Conservation (phyloP, 1,140 invertebrate species). For the Ceratoteleas bidentatus region DNA sequence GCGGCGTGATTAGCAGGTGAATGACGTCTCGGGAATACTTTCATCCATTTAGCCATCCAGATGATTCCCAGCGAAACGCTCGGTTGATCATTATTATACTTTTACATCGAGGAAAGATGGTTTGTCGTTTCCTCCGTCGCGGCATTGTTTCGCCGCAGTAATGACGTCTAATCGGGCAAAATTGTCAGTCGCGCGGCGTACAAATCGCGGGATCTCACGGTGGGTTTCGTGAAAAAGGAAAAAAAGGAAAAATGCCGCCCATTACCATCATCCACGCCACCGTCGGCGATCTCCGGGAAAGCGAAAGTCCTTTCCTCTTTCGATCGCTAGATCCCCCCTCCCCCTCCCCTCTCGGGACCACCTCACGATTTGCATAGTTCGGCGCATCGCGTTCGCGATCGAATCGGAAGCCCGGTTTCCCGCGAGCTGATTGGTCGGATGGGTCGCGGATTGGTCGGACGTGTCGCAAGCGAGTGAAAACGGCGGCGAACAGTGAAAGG, state of each 20-base stretch:
- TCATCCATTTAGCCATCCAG: constrained; percentile 41
- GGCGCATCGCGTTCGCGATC: constrained; percentile 22
- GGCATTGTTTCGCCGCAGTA: constrained; percentile 36
- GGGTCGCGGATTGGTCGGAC: too few species aligned
- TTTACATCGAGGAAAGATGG: constrained; percentile 43
- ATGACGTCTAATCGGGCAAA: constrained; percentile 48
- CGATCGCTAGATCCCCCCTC: constrained; percentile 71
- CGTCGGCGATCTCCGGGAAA: constrained; percentile 54
- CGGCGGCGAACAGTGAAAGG: too few species aligned
- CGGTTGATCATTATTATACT: constrained; percentile 47
- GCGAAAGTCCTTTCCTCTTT: constrained; percentile 74
- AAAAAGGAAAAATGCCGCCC: constrained; percentile 28
- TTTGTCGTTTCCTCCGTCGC: constrained; percentile 31
- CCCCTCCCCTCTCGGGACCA: too few species aligned
- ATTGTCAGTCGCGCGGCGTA: constrained; percentile 44
- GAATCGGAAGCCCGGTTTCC: too few species aligned
- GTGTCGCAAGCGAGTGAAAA: too few species aligned
- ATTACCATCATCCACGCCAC: constrained; percentile 36
- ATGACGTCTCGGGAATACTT: constrained; percentile 29
- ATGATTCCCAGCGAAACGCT: constrained; percentile 48
- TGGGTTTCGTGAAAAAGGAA: too few species aligned
- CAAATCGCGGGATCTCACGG: constrained; percentile 53
- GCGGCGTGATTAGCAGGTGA: constrained; percentile 3
- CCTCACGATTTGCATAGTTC: constrained; percentile 58
- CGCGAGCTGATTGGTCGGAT: too few species aligned